A percentile compares a stretch with the other conserved stretches of the same genome.
Conservation (phyloP, 1,140 invertebrate genomes). For the Drosophila takahashii region DNA sequence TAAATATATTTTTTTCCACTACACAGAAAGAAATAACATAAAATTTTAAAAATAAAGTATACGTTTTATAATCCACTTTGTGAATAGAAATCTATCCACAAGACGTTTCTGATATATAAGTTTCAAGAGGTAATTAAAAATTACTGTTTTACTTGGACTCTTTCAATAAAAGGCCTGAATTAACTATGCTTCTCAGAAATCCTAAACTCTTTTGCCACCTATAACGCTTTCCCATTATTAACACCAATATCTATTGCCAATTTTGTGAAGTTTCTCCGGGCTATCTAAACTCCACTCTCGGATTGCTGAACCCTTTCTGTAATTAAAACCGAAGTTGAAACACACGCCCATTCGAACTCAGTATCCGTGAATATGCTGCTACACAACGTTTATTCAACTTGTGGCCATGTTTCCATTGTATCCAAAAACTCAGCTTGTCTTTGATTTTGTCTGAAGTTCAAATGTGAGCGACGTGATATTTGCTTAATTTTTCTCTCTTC, state of each 20-base stretch:
- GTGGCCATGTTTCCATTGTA: slow-evolving; percentile 41
- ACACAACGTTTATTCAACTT: slow-evolving; percentile 33
- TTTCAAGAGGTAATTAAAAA: no score
- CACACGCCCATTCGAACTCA: neutral
- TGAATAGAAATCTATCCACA: no score
- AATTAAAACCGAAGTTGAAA: slow-evolving; percentile 36
- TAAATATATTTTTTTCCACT: slow-evolving; percentile 21
- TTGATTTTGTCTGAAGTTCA: slow-evolving; percentile 48
- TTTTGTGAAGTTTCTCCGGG: slow-evolving; percentile 2
- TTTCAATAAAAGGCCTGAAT: no score
- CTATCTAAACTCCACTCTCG: slow-evolving; percentile 30
- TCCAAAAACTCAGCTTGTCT: slow-evolving; percentile 27
- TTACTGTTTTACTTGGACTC: no score
- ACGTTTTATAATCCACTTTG: no score
- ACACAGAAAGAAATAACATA: slow-evolving; percentile 32
- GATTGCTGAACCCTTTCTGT: slow-evolving; percentile 26
- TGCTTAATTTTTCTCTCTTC: slow-evolving; percentile 67
- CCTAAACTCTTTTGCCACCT: neutral
- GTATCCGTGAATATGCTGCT: slow-evolving; percentile 4
- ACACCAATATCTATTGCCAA: slow-evolving; percentile 18
- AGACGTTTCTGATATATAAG: no score
- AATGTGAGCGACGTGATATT: slow-evolving; percentile 71
- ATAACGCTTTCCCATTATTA: slow-evolving; percentile 13
- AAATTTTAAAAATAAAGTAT: no score
- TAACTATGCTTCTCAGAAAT: neutral